phyloP scores from a whole-genome alignment of 2,797 vertebrate genomes.

The Anas bernieri region DNA sequence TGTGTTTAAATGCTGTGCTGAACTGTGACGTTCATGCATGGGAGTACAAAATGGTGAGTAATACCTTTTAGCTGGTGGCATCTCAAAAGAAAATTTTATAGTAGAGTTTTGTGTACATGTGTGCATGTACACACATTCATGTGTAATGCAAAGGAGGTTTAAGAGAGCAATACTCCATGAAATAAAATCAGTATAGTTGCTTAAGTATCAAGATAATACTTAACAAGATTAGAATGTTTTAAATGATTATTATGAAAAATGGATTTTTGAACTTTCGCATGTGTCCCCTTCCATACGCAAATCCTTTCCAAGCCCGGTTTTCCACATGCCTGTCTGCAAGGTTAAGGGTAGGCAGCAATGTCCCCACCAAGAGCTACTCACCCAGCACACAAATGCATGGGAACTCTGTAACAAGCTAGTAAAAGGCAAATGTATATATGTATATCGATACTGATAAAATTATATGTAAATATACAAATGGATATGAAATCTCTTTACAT shows the following conservation, averaged over 20 bases:
- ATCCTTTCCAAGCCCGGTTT: not conserved
- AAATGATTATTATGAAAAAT: not conserved
- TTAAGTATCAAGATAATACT: not conserved
- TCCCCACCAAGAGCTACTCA: not conserved
- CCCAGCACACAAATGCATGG: not conserved
- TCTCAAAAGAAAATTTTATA: not conserved
- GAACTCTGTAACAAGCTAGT: not conserved
- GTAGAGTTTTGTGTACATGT: not conserved
- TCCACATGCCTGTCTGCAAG: not conserved
- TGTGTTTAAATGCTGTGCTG: not conserved
- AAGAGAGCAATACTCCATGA: not conserved
- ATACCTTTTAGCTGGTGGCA: not conserved
- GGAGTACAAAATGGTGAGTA: not conserved
- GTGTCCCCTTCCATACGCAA: not conserved
- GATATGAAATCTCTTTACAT: not conserved
- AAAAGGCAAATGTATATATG: not conserved
- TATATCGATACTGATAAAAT: not conserved
- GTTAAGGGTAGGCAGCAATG: not conserved
- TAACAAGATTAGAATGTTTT: not conserved
- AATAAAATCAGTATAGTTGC: not conserved
- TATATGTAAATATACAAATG: not conserved
- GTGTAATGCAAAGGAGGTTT: not conserved
- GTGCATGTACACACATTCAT: rapidly evolving
- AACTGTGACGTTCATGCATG: not conserved
- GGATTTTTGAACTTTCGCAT: not conserved